Evolutionary conservation across 2,888 invertebrate genomes (phyloP).

Genomic region (Micropterix aruncella): DNA sequence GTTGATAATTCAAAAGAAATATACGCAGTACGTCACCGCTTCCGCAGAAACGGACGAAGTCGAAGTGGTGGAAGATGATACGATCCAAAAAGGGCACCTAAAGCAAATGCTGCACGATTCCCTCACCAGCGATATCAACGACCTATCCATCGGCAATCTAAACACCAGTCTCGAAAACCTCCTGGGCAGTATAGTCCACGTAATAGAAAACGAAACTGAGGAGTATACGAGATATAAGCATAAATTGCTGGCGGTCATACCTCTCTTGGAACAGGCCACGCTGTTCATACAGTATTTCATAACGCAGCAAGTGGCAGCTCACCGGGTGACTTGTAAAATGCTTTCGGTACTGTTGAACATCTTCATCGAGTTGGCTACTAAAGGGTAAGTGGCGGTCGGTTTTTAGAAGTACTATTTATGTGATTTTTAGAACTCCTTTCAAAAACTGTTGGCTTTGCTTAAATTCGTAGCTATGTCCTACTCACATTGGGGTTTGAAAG

Average conservation of each 20-base stretch:
- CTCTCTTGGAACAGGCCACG: conserved; percentile 65
- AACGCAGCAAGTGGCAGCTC: conserved; percentile 62
- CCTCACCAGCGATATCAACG: conserved; percentile 42
- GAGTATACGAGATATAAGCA: conserved; percentile 12
- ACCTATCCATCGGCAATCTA: conserved; percentile 39
- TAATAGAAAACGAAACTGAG: conserved; percentile 18
- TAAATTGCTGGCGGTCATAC: conserved; percentile 25
- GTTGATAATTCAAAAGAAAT: conserved; percentile 18
- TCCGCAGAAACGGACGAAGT: conserved; percentile 16
- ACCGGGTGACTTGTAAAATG: conserved; percentile 71
- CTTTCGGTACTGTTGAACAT: conserved; percentile 68
- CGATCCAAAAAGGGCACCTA: conserved; percentile 48
- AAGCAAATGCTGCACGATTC: conserved; percentile 49
- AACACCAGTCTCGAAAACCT: conserved; percentile 27
- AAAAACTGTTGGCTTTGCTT: too few species aligned
- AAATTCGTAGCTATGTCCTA: too few species aligned
- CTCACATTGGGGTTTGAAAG: too few species aligned
- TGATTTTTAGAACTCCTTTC: too few species aligned
- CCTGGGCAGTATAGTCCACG: conserved; percentile 27
- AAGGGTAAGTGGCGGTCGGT: conserved; percentile 44
- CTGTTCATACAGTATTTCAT: conserved; percentile 66
- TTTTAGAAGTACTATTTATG: too few species aligned
- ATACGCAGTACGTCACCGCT: neutral
- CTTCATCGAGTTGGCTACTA: conserved; percentile 69
- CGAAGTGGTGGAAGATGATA: conserved; percentile 32